Evolutionary conservation across 2,888 invertebrate species (phyloP), one percentile per base, ranked within the genome.

Genomic region (Hemicrepidius hirtus): DNA sequence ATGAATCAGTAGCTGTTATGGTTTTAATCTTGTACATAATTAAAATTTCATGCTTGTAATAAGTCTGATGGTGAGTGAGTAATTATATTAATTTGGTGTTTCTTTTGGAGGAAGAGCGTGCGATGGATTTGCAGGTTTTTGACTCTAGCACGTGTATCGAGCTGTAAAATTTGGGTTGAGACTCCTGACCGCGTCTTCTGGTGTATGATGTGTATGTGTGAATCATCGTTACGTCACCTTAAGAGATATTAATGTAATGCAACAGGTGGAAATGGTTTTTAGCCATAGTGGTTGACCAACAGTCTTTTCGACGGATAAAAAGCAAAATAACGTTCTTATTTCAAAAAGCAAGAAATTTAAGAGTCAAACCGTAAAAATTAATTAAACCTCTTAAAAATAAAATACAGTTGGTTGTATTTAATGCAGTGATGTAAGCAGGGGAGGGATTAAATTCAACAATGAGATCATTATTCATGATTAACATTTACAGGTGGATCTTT

Each of bases 41-140:
- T 64, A 64, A 49, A 50, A 35, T 32, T 64, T 64, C 53, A 28
- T 28, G 53, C 35, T 35, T 49, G 64, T 13, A 49, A 32, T n/a
- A 28, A 32, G 16, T n/a, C 20, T 24, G 2, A 32, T 44, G 24
- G 12, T n/a, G n/a, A n/a, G n/a, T n/a, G n/a, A n/a, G n/a, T 6
- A 46, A 16, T 16, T 16, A 10, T 10, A 18, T 16, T 9, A 10
- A 18, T 16, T 10, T 4, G 6, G n/a, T 2, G 3, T 10, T 37
- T 37, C 37, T n/a, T 37, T 3, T 13, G 46, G 13, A 1, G 4
- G 13, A 13, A 3, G 41, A 5, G 41, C n/a, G 40, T 13, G 13
- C n/a, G n/a, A 4, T 40, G 13, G 13, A 6, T n/a, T 40, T 13
- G 9, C 53, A 24, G 53, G 57, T 57, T 57, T 57, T 57, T 57